Percentiles rank a stretch among this genome's conserved stretches.
Evolutionary conservation across 1,140 invertebrate species (phyloP).

Genomic region (Pararge aegeria): DNA sequence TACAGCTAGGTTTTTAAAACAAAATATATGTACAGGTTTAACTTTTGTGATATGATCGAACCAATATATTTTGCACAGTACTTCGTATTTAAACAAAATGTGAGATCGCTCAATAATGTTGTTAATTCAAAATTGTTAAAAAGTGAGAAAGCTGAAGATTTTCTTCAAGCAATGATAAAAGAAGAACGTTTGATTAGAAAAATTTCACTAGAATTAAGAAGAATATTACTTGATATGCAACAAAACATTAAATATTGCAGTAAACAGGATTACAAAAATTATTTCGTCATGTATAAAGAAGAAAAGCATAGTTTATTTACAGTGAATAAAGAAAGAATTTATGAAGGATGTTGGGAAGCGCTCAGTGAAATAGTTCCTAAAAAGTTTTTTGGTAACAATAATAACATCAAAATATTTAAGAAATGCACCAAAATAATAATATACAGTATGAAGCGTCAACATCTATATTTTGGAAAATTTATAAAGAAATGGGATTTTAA

Average conservation of each 20-base stretch:
- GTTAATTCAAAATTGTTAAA: slow-evolving; percentile 52
- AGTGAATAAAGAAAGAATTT: slow-evolving; percentile 49
- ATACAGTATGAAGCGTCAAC: slow-evolving; percentile 65
- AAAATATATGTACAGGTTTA: too few relatives aligned
- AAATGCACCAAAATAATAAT: slow-evolving; percentile 49
- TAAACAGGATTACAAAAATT: slow-evolving; percentile 56
- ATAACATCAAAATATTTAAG: slow-evolving; percentile 65
- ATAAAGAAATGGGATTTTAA: slow-evolving; percentile 59
- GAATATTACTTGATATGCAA: slow-evolving; percentile 39
- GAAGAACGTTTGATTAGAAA: slow-evolving; percentile 39
- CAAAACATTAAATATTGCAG: slow-evolving; percentile 44
- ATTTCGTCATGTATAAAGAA: slow-evolving; percentile 33
- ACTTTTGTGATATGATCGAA: slow-evolving; percentile 43
- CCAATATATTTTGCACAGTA: slow-evolving; percentile 53
- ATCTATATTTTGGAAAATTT: slow-evolving; percentile 44
- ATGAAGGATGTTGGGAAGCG: slow-evolving; percentile 35
- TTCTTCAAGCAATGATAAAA: slow-evolving; percentile 43
- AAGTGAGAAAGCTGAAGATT: slow-evolving; percentile 35
- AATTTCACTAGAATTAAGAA: slow-evolving; percentile 33
- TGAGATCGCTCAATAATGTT: slow-evolving; percentile 57
- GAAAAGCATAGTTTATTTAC: slow-evolving; percentile 6
- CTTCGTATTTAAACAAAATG: slow-evolving; percentile 68
- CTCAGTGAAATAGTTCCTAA: slow-evolving; percentile 54
- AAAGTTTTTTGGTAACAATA: slow-evolving; percentile 51
- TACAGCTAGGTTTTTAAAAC: too few relatives aligned